Conservation (phyloP, 2,797 vertebrate genomes). For the Sorex maritimensis region DNA sequence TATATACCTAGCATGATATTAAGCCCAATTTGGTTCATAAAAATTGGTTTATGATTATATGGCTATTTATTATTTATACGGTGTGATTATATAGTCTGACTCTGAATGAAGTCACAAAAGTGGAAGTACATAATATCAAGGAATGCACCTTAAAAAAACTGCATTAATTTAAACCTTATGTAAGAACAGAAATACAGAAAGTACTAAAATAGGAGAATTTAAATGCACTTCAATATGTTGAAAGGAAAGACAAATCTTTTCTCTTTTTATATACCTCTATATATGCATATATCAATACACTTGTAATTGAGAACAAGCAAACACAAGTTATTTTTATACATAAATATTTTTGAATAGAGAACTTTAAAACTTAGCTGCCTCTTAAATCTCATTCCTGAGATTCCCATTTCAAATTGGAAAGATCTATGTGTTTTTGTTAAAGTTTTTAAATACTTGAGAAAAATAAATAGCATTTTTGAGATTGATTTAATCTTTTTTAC, state of each 20-base stretch:
- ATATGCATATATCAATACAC: neutral
- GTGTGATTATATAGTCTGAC: constrained; percentile 79
- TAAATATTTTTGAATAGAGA: constrained; percentile 51
- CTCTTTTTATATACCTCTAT: neutral
- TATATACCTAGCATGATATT: constrained; percentile 72
- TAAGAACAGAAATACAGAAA: constrained; percentile 63
- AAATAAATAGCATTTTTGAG: constrained; percentile 48
- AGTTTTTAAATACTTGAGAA: constrained; percentile 64
- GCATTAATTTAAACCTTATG: constrained; percentile 79
- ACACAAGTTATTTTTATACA: neutral
- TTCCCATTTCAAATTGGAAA: constrained; percentile 67
- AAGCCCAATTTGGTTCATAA: constrained; percentile 79
- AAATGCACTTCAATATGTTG: constrained; percentile 65
- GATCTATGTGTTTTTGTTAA: constrained; percentile 59
- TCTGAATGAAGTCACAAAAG: constrained; percentile 80
- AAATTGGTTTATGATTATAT: constrained; percentile 83
- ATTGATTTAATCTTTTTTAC: constrained; percentile 65
- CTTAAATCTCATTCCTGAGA: constrained; percentile 56
- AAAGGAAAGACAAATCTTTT: constrained; percentile 53
- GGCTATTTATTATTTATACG: constrained; percentile 82
- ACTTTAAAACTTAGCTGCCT: constrained; percentile 58
- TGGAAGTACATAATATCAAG: constrained; percentile 80
- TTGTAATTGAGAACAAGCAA: constrained; percentile 34
- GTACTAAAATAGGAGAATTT: constrained; percentile 38
- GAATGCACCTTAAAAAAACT: constrained; percentile 75